These are phyloP conservation scores for Chesias legatella DNA, from an alignment of 2,888 invertebrate genomes.

Conservation along the genomic window DNA sequence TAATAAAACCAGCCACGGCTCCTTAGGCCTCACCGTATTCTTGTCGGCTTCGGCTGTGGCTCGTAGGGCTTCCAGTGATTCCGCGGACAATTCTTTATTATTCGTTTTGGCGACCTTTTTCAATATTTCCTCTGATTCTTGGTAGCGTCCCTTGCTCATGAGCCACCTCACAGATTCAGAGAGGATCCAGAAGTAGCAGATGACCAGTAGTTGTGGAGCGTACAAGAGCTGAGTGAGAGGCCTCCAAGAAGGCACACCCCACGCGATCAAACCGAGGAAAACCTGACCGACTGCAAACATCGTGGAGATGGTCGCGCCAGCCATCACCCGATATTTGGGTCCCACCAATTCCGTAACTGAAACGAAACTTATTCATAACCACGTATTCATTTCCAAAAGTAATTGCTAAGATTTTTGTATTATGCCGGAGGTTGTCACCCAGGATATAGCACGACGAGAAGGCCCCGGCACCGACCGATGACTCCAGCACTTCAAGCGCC, in stretches of 20 bases:
- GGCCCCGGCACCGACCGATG: conserved; percentile 84
- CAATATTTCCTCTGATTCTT: conserved; percentile 83
- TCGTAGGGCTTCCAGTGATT: conserved; percentile 67
- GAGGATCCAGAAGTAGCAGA: conserved; percentile 85
- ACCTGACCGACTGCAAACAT: conserved; percentile 88
- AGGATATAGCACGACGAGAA: conserved; percentile 87
- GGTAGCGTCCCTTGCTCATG: conserved; percentile 83
- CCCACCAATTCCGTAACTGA: conserved; percentile 89
- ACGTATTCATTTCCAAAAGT: no score
- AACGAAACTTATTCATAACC: no score
- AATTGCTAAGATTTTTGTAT: no score
- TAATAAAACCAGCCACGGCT: conserved; percentile 53
- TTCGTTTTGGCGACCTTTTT: conserved; percentile 83
- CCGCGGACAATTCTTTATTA: conserved; percentile 76
- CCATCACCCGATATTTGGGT: conserved; percentile 85
- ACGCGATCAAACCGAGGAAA: conserved; percentile 85
- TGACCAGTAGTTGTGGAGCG: conserved; percentile 84
- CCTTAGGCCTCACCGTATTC: conserved; percentile 46
- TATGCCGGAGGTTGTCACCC: conserved; percentile 66
- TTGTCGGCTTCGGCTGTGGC: conserved; percentile 58
- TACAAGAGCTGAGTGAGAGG: conserved; percentile 84
- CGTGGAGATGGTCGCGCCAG: conserved; percentile 85
- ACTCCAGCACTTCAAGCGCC: conserved; percentile 85
- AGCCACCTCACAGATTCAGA: conserved; percentile 91
- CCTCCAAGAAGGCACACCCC: conserved; percentile 86